phyloP scores from a whole-genome alignment of 2,797 vertebrate genomes.

The Cebuella pygmaea region DNA sequence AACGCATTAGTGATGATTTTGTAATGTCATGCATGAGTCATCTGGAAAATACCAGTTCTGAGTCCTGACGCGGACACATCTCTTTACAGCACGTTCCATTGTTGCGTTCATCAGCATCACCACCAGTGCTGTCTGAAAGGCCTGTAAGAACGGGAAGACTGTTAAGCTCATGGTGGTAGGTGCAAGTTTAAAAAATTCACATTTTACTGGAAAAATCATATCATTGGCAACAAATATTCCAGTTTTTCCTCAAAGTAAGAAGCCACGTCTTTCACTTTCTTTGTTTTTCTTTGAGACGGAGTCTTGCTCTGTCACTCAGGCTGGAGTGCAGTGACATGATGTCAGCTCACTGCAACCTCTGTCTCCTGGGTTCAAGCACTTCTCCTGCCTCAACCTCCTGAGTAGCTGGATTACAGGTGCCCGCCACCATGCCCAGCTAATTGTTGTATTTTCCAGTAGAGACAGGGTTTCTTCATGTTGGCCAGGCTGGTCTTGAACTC shows the following conservation, averaged over 20 bases:
- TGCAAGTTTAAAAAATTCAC: neutral
- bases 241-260: neutral
- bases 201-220: neutral
- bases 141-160: neutral
- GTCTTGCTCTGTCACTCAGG: neutral
- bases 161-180: neutral
- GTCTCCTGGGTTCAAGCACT: neutral
- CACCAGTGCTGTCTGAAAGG: neutral
- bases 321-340: neutral
- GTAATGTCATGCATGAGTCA: neutral
- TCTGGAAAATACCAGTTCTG: neutral
- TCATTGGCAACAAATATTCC: no score
- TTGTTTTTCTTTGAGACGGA: neutral
- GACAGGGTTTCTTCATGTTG: neutral
- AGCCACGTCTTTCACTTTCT: neutral
- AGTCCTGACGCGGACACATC: rapidly evolving
- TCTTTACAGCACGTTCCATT: neutral
- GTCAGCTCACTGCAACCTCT: neutral
- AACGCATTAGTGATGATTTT: neutral
- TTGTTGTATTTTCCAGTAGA: neutral
- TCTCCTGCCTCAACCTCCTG: neutral
- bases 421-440: neutral
- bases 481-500: neutral
- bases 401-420: neutral
- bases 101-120: no score